These are phyloP conservation scores for Poicephalus meyeri DNA, from an alignment of 2,113 vertebrate genomes.

Conservation along the genomic window DNA sequence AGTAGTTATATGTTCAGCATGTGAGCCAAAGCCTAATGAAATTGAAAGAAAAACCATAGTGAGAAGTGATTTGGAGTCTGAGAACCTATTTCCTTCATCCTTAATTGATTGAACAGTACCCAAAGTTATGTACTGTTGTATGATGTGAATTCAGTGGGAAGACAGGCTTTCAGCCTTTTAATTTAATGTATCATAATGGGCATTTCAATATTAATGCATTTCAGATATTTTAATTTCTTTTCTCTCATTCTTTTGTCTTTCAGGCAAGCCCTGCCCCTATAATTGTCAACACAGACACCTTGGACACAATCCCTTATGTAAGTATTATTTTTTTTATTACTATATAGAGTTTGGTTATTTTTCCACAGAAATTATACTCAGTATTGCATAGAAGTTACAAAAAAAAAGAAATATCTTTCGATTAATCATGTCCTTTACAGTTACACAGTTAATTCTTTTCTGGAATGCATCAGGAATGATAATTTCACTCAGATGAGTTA, in stretches of 20 bases:
- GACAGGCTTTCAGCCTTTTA: background rate
- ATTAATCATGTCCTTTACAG: background rate
- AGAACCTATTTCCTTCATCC: background rate
- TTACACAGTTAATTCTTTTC: background rate
- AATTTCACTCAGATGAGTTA: background rate
- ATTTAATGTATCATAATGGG: background rate
- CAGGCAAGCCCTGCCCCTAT: constrained; percentile 95
- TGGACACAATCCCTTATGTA: constrained; percentile 96
- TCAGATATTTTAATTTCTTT: background rate
- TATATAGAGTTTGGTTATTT: background rate
- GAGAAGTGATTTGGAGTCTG: background rate
- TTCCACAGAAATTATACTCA: background rate
- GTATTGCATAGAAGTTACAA: background rate
- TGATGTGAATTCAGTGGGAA: background rate
- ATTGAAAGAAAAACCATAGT: background rate
- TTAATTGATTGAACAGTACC: background rate
- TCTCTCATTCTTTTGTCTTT: background rate
- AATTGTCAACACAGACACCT: constrained; percentile 96
- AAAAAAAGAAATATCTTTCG: background rate
- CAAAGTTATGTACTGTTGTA: background rate
- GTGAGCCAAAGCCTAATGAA: background rate
- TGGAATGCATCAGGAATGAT: background rate
- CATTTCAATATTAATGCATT: background rate
- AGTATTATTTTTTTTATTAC: constrained; percentile 70
- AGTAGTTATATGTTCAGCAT: background rate